Percentiles rank a stretch among this genome's conserved stretches.
These are phyloP conservation scores for Pelmatolapia mariae DNA, from an alignment of 2,113 vertebrate genomes.

Conservation along the genomic window DNA sequence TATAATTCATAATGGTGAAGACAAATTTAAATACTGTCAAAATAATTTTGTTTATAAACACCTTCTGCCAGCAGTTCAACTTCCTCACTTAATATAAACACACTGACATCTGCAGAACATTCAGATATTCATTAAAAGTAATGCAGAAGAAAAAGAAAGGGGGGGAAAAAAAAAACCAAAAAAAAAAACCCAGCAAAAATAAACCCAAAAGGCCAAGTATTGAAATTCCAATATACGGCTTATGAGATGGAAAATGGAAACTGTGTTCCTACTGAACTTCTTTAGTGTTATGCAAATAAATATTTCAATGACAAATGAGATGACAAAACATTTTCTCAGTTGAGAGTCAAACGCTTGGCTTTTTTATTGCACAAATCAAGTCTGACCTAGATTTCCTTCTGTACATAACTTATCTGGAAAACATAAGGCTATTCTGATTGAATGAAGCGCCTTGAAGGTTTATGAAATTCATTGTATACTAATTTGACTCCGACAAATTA, in stretches of 20 bases:
- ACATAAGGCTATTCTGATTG: conserved; percentile 33
- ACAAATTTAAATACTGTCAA: background rate
- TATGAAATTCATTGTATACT: conserved; percentile 44
- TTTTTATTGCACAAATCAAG: background rate
- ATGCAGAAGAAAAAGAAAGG: background rate
- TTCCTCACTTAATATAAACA: background rate
- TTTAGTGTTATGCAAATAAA: background rate
- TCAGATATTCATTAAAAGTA: background rate
- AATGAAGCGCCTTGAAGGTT: conserved; percentile 23
- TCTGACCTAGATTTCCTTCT: background rate
- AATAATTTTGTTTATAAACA: background rate
- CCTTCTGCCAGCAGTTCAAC: background rate
- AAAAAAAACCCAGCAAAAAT: background rate
- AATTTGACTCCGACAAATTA: conserved; percentile 52
- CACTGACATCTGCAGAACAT: background rate
- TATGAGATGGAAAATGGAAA: background rate
- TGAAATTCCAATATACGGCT: background rate
- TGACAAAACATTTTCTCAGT: background rate
- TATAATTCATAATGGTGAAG: background rate
- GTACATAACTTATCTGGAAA: conserved; percentile 31
- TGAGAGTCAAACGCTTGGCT: background rate
- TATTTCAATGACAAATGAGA: background rate
- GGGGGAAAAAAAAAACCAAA: background rate
- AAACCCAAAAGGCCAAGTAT: background rate
- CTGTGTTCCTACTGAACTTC: background rate